phyloP scores from a whole-genome alignment of 2,888 invertebrate genomes.

The Tryphoninae sp. region DNA sequence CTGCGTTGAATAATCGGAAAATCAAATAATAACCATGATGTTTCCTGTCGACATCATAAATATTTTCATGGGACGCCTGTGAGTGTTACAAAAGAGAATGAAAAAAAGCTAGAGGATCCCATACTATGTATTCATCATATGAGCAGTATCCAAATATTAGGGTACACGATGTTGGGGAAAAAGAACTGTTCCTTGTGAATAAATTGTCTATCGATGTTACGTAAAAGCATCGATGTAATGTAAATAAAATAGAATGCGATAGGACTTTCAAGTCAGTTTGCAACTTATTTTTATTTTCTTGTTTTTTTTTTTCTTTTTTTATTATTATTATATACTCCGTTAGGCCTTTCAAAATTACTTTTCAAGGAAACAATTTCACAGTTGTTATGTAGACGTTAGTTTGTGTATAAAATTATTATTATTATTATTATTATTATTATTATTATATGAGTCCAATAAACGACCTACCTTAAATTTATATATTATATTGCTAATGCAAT shows the following conservation, averaged over 20 bases:
- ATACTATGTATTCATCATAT: slow-evolving; percentile 57
- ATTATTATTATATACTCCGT: slow-evolving; percentile 43
- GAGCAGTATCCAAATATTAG: slow-evolving; percentile 63
- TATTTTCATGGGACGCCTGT: slow-evolving; percentile 37
- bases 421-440: slow-evolving; percentile 74
- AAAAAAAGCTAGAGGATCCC: slow-evolving; percentile 45
- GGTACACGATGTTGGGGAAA: slow-evolving; percentile 57
- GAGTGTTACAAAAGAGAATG: slow-evolving; percentile 1
- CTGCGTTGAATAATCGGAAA: slow-evolving; percentile 30
- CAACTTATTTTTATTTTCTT: slow-evolving; percentile 70
- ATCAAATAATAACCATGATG: slow-evolving; percentile 8
- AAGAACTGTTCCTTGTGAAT: slow-evolving; percentile 71
- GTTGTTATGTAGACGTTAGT: slow-evolving; percentile 77
- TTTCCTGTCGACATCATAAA: slow-evolving; percentile 30
- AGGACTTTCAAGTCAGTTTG: slow-evolving; percentile 73
- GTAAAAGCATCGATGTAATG: slow-evolving; percentile 71
- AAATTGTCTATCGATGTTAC: slow-evolving; percentile 70
- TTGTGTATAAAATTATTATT: slow-evolving; percentile 76
- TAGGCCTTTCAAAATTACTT: slow-evolving; percentile 65
- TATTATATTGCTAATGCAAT: neutral
- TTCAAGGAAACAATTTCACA: slow-evolving; percentile 71
- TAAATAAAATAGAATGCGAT: slow-evolving; percentile 74
- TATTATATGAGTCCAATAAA: slow-evolving; percentile 70
- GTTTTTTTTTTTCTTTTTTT: slow-evolving; percentile 38
- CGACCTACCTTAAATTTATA: slow-evolving; percentile 62